phyloP scores from a whole-genome alignment of 2,797 vertebrate genomes.

The Scleropages formosus region DNA sequence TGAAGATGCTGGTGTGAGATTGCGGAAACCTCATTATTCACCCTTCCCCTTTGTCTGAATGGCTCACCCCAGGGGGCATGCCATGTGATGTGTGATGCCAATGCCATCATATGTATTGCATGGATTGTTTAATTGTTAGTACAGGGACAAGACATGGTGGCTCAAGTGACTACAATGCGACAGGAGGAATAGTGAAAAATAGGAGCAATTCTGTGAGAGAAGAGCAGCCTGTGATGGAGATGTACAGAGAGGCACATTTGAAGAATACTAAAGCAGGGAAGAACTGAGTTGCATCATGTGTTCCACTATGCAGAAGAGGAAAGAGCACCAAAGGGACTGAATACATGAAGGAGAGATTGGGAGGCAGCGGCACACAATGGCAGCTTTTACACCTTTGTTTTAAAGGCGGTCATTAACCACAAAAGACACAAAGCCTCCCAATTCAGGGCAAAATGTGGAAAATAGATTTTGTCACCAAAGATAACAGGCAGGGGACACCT shows the following conservation, averaged over 20 bases:
- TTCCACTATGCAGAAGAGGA: neutral
- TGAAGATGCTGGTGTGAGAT: constrained; percentile 30
- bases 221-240: neutral
- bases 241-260: neutral
- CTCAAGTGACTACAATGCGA: constrained; percentile 19
- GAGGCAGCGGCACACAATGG: constrained; percentile 8
- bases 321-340: too few relatives aligned
- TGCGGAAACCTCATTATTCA: constrained; percentile 27
- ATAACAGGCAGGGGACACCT: constrained; percentile 31
- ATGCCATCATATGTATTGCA: too few relatives aligned
- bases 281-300: neutral
- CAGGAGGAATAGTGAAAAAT: neutral
- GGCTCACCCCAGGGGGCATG: neutral
- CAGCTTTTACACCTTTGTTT: neutral
- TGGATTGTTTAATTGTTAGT: too few relatives aligned
- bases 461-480: constrained; percentile 24
- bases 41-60: constrained; percentile 16
- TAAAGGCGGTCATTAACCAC: constrained; percentile 35
- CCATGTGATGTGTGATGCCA: too few relatives aligned
- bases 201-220: neutral
- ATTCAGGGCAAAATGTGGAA: constrained; percentile 25
- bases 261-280: neutral
- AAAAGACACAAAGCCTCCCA: constrained; percentile 44
- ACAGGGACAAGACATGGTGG: neutral
- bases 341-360: neutral